Evolutionary conservation across 2,888 invertebrate genomes (phyloP), one percentile per base, ranked within the genome.

Genomic region (Coenonympha glycerion): DNA sequence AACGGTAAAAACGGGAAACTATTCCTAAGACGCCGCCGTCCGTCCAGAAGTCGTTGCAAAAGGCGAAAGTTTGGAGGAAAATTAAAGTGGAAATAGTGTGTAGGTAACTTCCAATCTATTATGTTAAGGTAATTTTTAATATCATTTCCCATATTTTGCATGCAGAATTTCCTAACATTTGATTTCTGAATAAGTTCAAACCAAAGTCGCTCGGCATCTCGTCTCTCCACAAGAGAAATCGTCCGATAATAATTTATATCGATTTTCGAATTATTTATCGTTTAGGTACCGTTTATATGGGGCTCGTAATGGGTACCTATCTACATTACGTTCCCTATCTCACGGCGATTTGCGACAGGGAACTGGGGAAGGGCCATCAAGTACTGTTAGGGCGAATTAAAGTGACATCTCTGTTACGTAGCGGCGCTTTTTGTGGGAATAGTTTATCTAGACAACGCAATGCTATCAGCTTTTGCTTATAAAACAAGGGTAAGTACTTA

Each of bases 301-400:
- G 16, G 2, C 18, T 24, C 18, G 26, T 37, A 42, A 34, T 49
- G 21, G 30, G 41, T 45, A 34, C 22, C 42, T 34, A 45, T 34
- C 45, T 34, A 34, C 39, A 46, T 46, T 36, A 28, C 13, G 26
- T 49, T 40, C 31, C 11, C 19, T 47, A 41, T 55, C 51, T 47
- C 47, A 53, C 51, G 51, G 47, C 33, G 49, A 36, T 57, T 52
- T 57, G 47, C 45, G 36, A 53, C 50, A 52, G 33, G 52, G 53
- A 53, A 56, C 41, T 47, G 44, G 33, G 52, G 53, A 53, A 56
- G 41, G 47, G 44, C 46, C 68, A 72, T 76, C 73, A 73, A 71
- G 76, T 78, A 76, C 79, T 73, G 77, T 79, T 79, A 79, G 63
- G 62, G 69, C 59, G 73, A 76, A 79, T 78, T 76, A 79, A 74